phyloP scores from a whole-genome alignment of 2,113 vertebrate species.

The Elgaria multicarinata region DNA sequence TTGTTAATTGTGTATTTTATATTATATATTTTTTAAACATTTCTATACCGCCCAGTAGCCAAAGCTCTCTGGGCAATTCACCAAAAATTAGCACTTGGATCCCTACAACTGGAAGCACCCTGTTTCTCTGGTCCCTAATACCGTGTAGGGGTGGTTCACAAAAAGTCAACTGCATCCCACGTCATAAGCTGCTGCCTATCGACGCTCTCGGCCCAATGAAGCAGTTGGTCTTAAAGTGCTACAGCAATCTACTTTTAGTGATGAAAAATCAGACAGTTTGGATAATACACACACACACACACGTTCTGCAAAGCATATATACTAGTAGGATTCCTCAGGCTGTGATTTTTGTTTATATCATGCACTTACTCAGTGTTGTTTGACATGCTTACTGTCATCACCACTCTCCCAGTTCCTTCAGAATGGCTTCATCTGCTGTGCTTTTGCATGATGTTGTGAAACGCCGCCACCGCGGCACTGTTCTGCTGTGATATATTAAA shows the following conservation, averaged over 20 bases:
- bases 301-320: neutral
- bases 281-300: neutral
- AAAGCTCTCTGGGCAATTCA: no score
- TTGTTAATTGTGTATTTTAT: no score
- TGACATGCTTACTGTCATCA: neutral
- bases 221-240: conserved; percentile 4
- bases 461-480: neutral
- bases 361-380: neutral
- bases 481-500: neutral
- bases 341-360: neutral
- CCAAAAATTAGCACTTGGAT: no score
- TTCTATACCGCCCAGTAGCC: no score
- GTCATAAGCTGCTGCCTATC: neutral
- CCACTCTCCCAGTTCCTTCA: neutral
- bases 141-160: neutral
- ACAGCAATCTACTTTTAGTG: neutral
- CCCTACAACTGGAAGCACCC: no score
- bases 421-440: neutral
- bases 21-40: no score
- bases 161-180: neutral
- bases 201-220: neutral
- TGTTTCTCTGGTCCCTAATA: neutral
- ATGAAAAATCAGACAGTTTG: neutral
- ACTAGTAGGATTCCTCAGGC: neutral
- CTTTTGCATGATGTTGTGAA: conserved; percentile 57